Evolutionary conservation across 2,888 invertebrate genomes (phyloP).

Genomic region (Diabrotica balteata): DNA sequence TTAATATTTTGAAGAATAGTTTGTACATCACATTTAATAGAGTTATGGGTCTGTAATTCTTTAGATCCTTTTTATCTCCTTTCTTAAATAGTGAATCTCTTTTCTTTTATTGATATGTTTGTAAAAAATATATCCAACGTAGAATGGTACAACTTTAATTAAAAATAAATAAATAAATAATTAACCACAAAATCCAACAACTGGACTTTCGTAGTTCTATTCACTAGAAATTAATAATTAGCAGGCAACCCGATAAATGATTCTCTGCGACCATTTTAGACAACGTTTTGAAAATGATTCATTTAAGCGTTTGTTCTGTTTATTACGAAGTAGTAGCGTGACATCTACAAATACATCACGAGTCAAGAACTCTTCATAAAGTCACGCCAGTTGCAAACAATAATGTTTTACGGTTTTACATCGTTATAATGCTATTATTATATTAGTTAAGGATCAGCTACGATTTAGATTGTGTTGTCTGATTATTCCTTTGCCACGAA

Average conservation of each 20-base stretch:
- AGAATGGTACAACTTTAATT: too few species aligned
- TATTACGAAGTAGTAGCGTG: slow-evolving; percentile 14
- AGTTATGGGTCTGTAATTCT: too few species aligned
- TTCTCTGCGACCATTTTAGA: neutral
- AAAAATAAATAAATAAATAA: too few species aligned
- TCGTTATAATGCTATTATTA: slow-evolving; percentile 15
- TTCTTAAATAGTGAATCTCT: too few species aligned
- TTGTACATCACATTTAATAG: too few species aligned
- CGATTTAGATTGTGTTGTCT: slow-evolving; percentile 10
- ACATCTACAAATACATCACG: slow-evolving; percentile 18
- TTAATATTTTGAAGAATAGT: too few species aligned
- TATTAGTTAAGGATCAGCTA: slow-evolving; percentile 12
- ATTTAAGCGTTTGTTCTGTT: slow-evolving; percentile 16
- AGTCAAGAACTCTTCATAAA: slow-evolving; percentile 19
- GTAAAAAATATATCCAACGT: too few species aligned
- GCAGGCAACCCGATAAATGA: neutral
- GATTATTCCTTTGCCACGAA: slow-evolving; percentile 6
- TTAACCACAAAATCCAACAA: too few species aligned
- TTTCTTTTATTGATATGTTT: too few species aligned
- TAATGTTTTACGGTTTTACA: slow-evolving; percentile 16
- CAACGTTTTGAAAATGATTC: slow-evolving; percentile 5
- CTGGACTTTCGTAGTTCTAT: too few species aligned
- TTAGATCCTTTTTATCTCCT: too few species aligned
- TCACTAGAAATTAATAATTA: too few species aligned
- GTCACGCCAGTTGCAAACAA: slow-evolving; percentile 22